Percentiles rank a stretch among this genome's conserved stretches.
Conservation (phyloP, 1,140 invertebrate genomes). For the Leguminivora glycinivorella region DNA sequence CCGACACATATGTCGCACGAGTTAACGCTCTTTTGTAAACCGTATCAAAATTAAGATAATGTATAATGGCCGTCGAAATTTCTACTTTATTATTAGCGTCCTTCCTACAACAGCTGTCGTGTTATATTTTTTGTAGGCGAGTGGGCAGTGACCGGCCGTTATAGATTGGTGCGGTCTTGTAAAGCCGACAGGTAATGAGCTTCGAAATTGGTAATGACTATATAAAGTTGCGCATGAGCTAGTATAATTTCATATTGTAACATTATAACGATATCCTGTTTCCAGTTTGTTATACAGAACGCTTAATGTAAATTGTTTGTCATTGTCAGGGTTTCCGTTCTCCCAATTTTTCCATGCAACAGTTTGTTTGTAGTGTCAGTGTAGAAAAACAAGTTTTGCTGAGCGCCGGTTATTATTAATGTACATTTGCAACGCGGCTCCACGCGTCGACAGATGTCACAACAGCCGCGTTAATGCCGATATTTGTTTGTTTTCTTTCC, state of each 20-base stretch:
- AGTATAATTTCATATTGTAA: conserved; percentile 53
- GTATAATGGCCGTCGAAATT: conserved; percentile 64
- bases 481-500: conserved; percentile 56
- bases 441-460: conserved; percentile 56
- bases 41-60: conserved; percentile 77
- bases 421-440: conserved; percentile 18
- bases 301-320: conserved; percentile 39
- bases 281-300: conserved; percentile 37
- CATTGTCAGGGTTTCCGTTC: conserved; percentile 47
- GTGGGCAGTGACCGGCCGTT: conserved; percentile 62
- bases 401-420: conserved; percentile 21
- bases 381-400: conserved; percentile 27
- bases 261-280: conserved; percentile 48
- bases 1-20: conserved; percentile 64
- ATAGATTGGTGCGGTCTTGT: conserved; percentile 62
- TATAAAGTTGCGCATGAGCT: conserved; percentile 53
- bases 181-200: conserved; percentile 57
- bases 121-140: conserved; percentile 55
- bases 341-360: conserved; percentile 24
- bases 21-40: conserved; percentile 71
- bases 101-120: conserved; percentile 59
- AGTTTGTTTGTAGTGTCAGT: conserved; percentile 25
- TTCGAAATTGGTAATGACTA: conserved; percentile 68
- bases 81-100: conserved; percentile 66
- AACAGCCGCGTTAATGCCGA: conserved; percentile 48